A percentile compares a stretch with the other conserved stretches of the same genome.
Conservation (phyloP, 2,888 invertebrate species). For the Bruchidius siliquastri region DNA sequence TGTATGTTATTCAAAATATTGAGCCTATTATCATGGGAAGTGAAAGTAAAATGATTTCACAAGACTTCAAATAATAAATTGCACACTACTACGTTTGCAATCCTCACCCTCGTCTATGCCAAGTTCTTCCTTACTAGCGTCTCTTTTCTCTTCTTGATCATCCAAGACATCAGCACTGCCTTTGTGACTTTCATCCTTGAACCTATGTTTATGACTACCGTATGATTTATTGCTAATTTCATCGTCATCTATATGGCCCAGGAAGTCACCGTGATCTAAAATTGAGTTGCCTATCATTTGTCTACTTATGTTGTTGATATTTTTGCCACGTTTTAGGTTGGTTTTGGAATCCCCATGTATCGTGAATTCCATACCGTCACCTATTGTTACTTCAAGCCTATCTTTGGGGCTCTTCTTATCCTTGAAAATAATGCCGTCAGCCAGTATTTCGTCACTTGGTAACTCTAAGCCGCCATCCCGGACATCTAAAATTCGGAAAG, state of each 20-base stretch:
- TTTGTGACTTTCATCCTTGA: slow-evolving; percentile 88
- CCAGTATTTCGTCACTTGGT: slow-evolving; percentile 63
- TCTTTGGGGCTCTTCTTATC: slow-evolving; percentile 83
- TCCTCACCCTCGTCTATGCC: slow-evolving; percentile 70
- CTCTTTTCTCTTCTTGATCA: slow-evolving; percentile 79
- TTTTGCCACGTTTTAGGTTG: slow-evolving; percentile 77
- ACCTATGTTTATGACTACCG: slow-evolving; percentile 86
- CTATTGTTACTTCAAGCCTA: slow-evolving; percentile 85
- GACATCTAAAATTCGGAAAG: slow-evolving; percentile 50
- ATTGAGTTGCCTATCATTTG: slow-evolving; percentile 75
- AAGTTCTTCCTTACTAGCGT: slow-evolving; percentile 85
- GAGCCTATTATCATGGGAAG: too few species aligned
- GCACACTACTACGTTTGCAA: background rate
- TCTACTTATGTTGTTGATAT: slow-evolving; percentile 59
- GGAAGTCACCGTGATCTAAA: slow-evolving; percentile 43
- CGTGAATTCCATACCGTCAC: slow-evolving; percentile 90
- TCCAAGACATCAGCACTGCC: slow-evolving; percentile 82
- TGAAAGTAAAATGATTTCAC: too few species aligned
- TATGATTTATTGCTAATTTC: slow-evolving; percentile 87
- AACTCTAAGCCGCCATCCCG: slow-evolving; percentile 52
- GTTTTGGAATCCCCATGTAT: slow-evolving; percentile 85
- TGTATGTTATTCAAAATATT: too few species aligned
- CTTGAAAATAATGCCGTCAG: slow-evolving; percentile 79
- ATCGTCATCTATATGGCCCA: slow-evolving; percentile 59
- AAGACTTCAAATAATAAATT: too few species aligned